Base-by-base conservation (phyloP, 30 jellyfish, hydroid and myxozoan genomes). In the Mastigias papua region DNA sequence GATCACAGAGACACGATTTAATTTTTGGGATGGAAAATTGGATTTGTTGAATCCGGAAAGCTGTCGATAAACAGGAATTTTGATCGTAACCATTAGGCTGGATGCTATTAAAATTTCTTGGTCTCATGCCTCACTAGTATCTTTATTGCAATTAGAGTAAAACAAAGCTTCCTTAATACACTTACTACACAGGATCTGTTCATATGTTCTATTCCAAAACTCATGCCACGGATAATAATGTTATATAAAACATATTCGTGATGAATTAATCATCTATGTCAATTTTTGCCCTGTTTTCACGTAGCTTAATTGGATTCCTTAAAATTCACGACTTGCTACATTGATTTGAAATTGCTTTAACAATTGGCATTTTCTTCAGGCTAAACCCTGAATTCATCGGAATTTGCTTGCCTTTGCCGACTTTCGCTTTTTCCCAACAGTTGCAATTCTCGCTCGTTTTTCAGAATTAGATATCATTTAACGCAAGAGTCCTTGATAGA, bases 21-120 rank as follows among this genome's bases (percentile, higher is more conserved):
- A 22, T 32, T 61, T 25, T 76, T 65, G 81, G 90, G 60, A 63
- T 33, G 63, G 49, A 34, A 79, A 79, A 67, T 50, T 65, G 91
- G 91, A 81, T 81, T 81, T n/a, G 26, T 48, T 46, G 10, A 83
- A 83, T 69, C 92, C 92, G 92, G 91, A 83, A 83, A 83, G 92
- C 84, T 32, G 32, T 83, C 49, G 61, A 48, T 72, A 72, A 69
- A 72, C 92, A 83, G 71, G 82, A 83, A 51, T 51, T 34, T 69
- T 33, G 86, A 71, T 83, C 71, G 34, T 78, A 27, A 42, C 0
- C 50, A 26, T 81, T 46, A 48, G 61, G 76, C 34, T 48, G 16
- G 32, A 34, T 19, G 33, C 68, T 35, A 31, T 46, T 69, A 73
- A 76, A n/a, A 1, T 10, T 25, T 81, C 67, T 3, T 6, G 54